phyloP scores from a whole-genome alignment of 2,888 invertebrate genomes.

The Malachius bipustulatus region DNA sequence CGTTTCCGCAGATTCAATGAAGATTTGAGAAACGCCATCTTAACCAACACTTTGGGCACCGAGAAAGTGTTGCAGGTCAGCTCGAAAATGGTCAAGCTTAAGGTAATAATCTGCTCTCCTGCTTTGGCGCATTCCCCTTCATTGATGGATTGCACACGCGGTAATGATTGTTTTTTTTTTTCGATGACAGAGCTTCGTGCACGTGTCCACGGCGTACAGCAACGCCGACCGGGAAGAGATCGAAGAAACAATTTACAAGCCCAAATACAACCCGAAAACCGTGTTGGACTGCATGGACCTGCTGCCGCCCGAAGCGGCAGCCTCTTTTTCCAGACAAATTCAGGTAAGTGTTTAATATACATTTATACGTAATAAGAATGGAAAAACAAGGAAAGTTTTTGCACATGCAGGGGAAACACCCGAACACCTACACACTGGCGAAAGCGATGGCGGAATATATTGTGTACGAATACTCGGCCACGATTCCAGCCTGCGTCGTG shows the following conservation, averaged over 20 bases:
- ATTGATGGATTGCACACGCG: no score
- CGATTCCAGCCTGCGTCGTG: slow-evolving; percentile 78
- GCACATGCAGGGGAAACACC: slow-evolving; percentile 71
- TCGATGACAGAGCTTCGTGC: slow-evolving; percentile 67
- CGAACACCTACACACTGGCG: slow-evolving; percentile 93
- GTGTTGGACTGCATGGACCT: slow-evolving; percentile 50
- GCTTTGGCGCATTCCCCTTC: no score
- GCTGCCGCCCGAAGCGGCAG: slow-evolving; percentile 48
- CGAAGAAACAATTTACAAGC: slow-evolving; percentile 73
- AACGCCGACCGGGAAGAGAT: slow-evolving; percentile 77
- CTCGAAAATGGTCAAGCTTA: slow-evolving; percentile 63
- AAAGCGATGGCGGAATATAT: slow-evolving; percentile 88
- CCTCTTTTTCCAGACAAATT: slow-evolving; percentile 44
- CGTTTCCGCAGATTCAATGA: slow-evolving; percentile 84
- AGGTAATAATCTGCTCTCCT: slow-evolving; percentile 35
- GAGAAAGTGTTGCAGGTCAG: slow-evolving; percentile 73
- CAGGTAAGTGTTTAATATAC: slow-evolving; percentile 39
- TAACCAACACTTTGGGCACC: slow-evolving; percentile 83
- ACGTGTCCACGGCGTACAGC: slow-evolving; percentile 93
- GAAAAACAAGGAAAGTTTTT: no score
- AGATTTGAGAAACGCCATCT: slow-evolving; percentile 72
- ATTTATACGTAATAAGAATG: neutral
- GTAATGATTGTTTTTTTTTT: no score
- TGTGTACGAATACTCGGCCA: slow-evolving; percentile 54
- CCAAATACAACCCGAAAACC: slow-evolving; percentile 49